These are phyloP conservation scores for Nerophis ophidion DNA, from an alignment of 2,113 vertebrate genomes.

Conservation along the genomic window DNA sequence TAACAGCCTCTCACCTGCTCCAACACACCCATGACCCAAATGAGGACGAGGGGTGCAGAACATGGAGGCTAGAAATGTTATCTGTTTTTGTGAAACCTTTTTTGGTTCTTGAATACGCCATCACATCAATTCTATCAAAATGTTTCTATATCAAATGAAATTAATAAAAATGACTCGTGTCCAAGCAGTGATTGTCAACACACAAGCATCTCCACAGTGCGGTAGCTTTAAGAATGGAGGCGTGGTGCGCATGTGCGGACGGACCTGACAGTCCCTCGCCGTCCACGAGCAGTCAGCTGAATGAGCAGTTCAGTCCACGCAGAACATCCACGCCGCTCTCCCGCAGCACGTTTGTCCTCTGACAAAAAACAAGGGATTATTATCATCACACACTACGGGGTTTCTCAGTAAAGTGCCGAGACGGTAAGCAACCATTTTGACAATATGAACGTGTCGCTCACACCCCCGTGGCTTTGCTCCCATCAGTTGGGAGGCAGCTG, in stretches of 20 bases:
- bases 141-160: too few species aligned
- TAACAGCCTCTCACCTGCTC: too few species aligned
- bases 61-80: too few species aligned
- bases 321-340: conserved; percentile 12
- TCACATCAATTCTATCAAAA: too few species aligned
- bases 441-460: conserved; percentile 14
- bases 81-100: too few species aligned
- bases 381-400: conserved; percentile 1
- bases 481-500: conserved; percentile 4
- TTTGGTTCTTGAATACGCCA: too few species aligned
- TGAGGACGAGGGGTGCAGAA: too few species aligned
- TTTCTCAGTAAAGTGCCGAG: conserved; percentile 40
- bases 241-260: conserved; percentile 59
- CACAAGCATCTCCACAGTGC: conserved; percentile 9
- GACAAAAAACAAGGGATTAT: conserved; percentile 58
- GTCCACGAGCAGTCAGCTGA: conserved; percentile 49
- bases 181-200: too few species aligned
- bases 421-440: conserved; percentile 43
- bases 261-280: conserved; percentile 46
- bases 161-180: too few species aligned
- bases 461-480: not conserved
- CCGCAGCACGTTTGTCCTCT: not conserved
- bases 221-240: conserved; percentile 69
- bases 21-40: too few species aligned
- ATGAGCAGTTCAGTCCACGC: conserved; percentile 39